Conservation (phyloP, 2,797 vertebrate species). For the Scleropages formosus region DNA sequence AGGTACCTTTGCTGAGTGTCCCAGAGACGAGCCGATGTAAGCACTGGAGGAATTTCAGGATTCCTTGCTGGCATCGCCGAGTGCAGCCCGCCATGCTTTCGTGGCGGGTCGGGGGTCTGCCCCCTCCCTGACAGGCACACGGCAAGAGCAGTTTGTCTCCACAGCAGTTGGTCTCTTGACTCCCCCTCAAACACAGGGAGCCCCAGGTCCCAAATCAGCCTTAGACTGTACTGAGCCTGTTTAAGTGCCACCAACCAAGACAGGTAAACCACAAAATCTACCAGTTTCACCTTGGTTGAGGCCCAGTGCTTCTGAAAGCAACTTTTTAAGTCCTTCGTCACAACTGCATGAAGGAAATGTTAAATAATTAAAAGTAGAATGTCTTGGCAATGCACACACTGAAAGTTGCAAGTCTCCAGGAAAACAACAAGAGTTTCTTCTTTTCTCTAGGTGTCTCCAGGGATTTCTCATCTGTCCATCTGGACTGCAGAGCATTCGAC, state of each 20-base stretch:
- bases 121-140: no score
- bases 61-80: conserved; percentile 70
- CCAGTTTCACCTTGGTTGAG: neutral
- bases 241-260: neutral
- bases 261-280: neutral
- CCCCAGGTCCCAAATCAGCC: neutral
- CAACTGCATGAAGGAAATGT: neutral
- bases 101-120: neutral
- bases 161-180: conserved; percentile 8
- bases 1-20: conserved; percentile 71
- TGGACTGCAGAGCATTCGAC: neutral
- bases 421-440: neutral
- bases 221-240: no score
- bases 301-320: neutral
- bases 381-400: neutral
- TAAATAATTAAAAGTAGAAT: conserved; percentile 1
- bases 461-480: neutral
- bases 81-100: conserved; percentile 69
- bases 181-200: neutral
- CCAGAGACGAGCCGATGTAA: conserved; percentile 71
- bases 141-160: neutral
- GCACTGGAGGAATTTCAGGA: conserved; percentile 72
- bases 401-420: neutral
- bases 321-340: conserved; percentile 1
- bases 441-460: neutral